These are phyloP conservation scores for Panthera tigris DNA, from an alignment of 2,113 vertebrate species.

Conservation along the genomic window DNA sequence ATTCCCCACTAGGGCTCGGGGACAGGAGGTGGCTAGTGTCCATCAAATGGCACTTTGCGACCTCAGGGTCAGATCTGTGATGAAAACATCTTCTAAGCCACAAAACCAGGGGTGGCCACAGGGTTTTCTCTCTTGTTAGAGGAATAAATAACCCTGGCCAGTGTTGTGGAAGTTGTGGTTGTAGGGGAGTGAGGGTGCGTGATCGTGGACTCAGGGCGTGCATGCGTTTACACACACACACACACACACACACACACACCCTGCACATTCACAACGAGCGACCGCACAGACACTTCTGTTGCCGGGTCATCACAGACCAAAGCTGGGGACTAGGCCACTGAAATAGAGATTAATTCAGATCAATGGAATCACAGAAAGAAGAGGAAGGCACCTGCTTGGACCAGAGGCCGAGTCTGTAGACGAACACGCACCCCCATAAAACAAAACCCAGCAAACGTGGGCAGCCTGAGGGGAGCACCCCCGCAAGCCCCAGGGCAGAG, in stretches of 20 bases:
- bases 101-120: background rate
- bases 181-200: rapidly evolving
- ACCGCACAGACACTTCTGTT: rapidly evolving
- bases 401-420: conserved; percentile 44
- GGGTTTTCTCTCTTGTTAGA: background rate
- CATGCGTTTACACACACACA: too few relatives aligned
- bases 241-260: too few relatives aligned
- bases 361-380: background rate
- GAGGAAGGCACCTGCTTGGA: background rate
- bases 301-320: background rate
- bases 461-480: background rate
- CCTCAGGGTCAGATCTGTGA: background rate
- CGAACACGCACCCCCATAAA: background rate
- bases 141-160: too few relatives aligned
- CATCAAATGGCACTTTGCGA: background rate
- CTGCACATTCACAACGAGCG: rapidly evolving
- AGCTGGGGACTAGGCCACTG: background rate
- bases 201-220: background rate
- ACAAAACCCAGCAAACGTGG: too few relatives aligned
- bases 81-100: background rate
- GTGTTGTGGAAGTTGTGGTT: rapidly evolving
- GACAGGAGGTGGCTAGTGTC: rapidly evolving
- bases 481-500: background rate
- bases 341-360: conserved; percentile 37
- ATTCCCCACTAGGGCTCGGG: background rate